Percentiles rank a stretch among this genome's conserved stretches.
Evolutionary conservation across 2,113 vertebrate genomes (phyloP).

Genomic region (Podarcis raffonei): DNA sequence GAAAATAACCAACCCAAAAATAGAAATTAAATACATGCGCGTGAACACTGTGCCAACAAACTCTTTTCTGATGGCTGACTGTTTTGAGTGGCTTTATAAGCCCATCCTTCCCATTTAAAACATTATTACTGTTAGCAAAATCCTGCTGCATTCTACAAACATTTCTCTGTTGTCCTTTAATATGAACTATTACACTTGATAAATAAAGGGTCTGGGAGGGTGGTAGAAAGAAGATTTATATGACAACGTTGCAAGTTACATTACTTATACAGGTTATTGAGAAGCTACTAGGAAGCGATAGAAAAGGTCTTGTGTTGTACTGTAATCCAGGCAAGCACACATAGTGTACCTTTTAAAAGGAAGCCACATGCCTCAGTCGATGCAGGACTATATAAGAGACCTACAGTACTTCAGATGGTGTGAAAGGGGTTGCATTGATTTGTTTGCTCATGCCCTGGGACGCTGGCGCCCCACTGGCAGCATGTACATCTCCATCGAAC

Average conservation of each 20-base stretch:
- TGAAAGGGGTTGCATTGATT: slow-evolving; percentile 37
- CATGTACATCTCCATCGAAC: slow-evolving; percentile 59
- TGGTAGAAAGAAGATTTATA: slow-evolving; percentile 64
- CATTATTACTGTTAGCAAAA: slow-evolving; percentile 69
- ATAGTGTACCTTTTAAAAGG: slow-evolving; percentile 70
- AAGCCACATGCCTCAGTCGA: slow-evolving; percentile 73
- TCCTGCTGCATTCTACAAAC: slow-evolving; percentile 73
- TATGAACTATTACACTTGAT: slow-evolving; percentile 69
- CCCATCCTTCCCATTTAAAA: slow-evolving; percentile 71
- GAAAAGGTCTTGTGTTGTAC: slow-evolving; percentile 65
- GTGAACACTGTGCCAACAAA: slow-evolving; percentile 80
- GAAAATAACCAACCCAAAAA: slow-evolving; percentile 29
- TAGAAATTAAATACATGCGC: slow-evolving; percentile 80
- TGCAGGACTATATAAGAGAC: slow-evolving; percentile 75
- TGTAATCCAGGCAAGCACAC: slow-evolving; percentile 73
- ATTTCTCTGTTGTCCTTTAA: slow-evolving; percentile 71
- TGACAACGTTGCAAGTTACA: slow-evolving; percentile 67
- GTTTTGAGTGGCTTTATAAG: slow-evolving; percentile 52
- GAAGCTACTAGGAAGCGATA: slow-evolving; percentile 72
- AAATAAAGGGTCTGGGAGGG: slow-evolving; percentile 73
- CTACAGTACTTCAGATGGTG: slow-evolving; percentile 69
- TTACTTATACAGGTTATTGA: slow-evolving; percentile 68
- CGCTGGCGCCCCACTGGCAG: slow-evolving; percentile 63
- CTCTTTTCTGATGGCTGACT: slow-evolving; percentile 64
- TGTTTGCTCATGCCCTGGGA: slow-evolving; percentile 55